These are phyloP conservation scores for Hippocampus zosterae DNA, from an alignment of 2,113 vertebrate genomes.

Conservation along the genomic window DNA sequence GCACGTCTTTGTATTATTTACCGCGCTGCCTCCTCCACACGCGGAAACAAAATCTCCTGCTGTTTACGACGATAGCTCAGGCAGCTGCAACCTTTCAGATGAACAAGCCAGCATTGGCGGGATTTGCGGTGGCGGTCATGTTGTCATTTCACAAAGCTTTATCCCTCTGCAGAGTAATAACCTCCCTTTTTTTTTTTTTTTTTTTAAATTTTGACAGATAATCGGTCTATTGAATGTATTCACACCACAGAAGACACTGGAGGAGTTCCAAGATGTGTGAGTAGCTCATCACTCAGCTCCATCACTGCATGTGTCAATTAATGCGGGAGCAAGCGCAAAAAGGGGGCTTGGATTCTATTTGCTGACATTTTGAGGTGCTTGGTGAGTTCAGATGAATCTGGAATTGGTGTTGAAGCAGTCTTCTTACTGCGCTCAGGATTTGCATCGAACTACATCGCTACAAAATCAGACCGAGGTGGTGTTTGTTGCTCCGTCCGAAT, in stretches of 20 bases:
- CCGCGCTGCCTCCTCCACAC: not conserved
- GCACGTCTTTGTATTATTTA: not conserved
- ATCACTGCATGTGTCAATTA: conserved; percentile 16
- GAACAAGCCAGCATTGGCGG: not conserved
- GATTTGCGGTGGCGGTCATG: not conserved
- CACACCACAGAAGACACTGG: conserved; percentile 95
- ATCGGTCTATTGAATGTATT: conserved; percentile 97
- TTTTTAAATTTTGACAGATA: conserved; percentile 78
- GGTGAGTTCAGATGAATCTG: not conserved
- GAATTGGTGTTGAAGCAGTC: conserved; percentile 2
- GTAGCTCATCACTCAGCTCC: conserved; percentile 56
- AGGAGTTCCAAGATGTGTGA: conserved; percentile 99
- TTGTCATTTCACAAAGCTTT: not conserved
- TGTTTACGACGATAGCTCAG: conserved; percentile 12
- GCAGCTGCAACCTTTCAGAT: not conserved
- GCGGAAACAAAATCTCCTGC: not conserved
- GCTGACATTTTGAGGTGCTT: conserved; percentile 8
- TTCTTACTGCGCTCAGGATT: not conserved
- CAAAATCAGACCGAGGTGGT: not conserved
- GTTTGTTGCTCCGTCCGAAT: not conserved
- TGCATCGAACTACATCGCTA: not conserved
- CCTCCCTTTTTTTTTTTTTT: no score
- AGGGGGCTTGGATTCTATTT: conserved; percentile 14
- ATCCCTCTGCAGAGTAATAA: conserved; percentile 3
- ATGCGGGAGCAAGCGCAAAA: conserved; percentile 10